These are phyloP conservation scores for Dioctria rufipes DNA, from an alignment of 2,888 invertebrate species.

Conservation along the genomic window DNA sequence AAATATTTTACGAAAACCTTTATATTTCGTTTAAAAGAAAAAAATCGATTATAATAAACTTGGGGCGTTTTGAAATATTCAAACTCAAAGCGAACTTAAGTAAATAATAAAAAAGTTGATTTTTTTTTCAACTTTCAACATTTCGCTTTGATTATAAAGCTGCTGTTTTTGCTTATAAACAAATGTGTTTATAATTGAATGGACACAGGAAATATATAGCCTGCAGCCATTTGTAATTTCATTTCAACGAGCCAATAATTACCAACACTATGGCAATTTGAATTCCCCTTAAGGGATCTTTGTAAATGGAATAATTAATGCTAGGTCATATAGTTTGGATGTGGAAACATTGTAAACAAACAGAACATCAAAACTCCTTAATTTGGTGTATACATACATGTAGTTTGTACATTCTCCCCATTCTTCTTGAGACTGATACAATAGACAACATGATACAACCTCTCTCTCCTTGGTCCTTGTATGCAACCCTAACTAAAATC, in stretches of 20 bases:
- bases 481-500: not conserved
- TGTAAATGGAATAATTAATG: not conserved
- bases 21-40: no score
- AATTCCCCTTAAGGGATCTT: not conserved
- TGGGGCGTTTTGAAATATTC: no score
- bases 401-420: not conserved
- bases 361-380: not conserved
- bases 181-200: no score
- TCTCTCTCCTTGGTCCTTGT: no score
- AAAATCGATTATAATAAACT: no score
- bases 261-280: not conserved
- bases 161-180: no score
- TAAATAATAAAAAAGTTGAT: no score
- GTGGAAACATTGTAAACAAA: not conserved
- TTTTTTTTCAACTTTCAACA: no score
- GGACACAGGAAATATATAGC: not conserved
- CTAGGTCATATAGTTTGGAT: not conserved
- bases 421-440: not conserved
- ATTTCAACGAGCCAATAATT: not conserved
- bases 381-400: not conserved
- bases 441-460: no score
- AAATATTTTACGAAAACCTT: no score
- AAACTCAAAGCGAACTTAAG: no score
- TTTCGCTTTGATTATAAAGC: no score
- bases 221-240: constrained; percentile 1